Percentiles rank a stretch among this genome's conserved stretches.
Conservation (phyloP, 2,888 invertebrate genomes). For the Dione juno region DNA sequence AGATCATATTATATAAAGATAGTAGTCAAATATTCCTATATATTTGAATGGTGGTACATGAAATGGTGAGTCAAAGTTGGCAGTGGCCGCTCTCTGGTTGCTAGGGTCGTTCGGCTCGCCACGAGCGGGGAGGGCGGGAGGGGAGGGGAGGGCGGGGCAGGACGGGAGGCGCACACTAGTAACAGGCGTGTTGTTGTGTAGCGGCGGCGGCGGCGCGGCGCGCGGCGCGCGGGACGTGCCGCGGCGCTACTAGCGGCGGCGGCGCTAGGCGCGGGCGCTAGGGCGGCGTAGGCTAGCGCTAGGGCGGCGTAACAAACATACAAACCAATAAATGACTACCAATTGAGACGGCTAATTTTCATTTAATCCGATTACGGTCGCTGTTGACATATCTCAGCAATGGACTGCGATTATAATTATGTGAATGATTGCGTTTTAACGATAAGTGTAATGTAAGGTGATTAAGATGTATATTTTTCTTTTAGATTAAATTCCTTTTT, state of each 20-base stretch:
- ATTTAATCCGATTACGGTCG: constrained; percentile 55
- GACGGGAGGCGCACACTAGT: constrained; percentile 23
- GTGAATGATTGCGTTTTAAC: constrained; percentile 51
- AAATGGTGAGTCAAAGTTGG: not conserved
- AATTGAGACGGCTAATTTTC: constrained; percentile 58
- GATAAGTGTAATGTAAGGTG: constrained; percentile 48
- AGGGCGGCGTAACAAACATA: constrained; percentile 9
- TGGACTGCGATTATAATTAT: constrained; percentile 45
- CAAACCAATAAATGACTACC: constrained; percentile 32
- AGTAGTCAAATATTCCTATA: no score
- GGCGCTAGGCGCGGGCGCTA: constrained; percentile 45
- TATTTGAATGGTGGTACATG: not conserved
- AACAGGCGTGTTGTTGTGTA: constrained; percentile 29
- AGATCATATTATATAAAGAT: not conserved
- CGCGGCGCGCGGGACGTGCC: constrained; percentile 47
- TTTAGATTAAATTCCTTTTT: constrained; percentile 64
- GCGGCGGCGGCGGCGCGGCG: constrained; percentile 51
- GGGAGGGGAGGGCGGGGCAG: constrained; percentile 17
- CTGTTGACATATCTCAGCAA: constrained; percentile 43
- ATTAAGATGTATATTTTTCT: constrained; percentile 56
- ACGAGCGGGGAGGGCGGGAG: constrained; percentile 4
- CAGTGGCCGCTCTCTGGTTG: constrained; percentile 18
- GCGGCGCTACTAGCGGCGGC: constrained; percentile 49
- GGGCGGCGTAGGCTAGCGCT: constrained; percentile 23
- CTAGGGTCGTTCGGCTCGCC: constrained; percentile 7